phyloP scores from a whole-genome alignment of 2,113 vertebrate genomes.

The Calidris pygmaea region DNA sequence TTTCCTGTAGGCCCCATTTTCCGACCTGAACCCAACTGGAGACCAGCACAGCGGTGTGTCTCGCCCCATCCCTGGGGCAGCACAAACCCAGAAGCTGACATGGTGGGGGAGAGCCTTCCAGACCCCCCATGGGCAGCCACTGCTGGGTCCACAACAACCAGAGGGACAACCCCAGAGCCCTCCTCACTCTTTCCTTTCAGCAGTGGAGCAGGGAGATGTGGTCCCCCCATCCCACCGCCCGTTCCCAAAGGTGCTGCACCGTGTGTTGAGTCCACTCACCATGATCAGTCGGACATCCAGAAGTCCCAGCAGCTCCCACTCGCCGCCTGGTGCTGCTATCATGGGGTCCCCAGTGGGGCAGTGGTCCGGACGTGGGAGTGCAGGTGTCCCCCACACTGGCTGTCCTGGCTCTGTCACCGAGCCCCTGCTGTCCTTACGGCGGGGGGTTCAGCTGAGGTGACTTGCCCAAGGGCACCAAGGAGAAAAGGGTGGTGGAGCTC shows the following conservation, averaged over 20 bases:
- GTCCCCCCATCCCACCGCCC: not conserved
- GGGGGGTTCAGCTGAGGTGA: conserved; percentile 14
- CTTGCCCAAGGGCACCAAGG: conserved; percentile 9
- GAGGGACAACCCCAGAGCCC: not conserved
- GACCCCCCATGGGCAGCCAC: not conserved
- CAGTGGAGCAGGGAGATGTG: not conserved
- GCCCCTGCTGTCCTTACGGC: not conserved
- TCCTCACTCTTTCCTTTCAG: too few species aligned
- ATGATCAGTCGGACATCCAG: fast-evolving
- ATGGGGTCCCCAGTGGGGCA: fast-evolving
- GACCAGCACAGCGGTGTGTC: not conserved
- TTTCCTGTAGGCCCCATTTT: not conserved
- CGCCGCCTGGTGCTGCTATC: fast-evolving
- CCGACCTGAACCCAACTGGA: not conserved
- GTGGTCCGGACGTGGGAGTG: fast-evolving
- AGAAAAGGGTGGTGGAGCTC: not conserved
- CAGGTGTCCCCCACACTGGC: not conserved
- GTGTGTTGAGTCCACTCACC: fast-evolving
- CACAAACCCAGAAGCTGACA: not conserved
- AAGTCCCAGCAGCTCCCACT: not conserved
- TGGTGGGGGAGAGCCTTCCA: fast-evolving
- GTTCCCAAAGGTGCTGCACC: fast-evolving
- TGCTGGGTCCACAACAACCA: not conserved
- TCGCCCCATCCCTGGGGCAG: not conserved
- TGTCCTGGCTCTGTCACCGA: not conserved